Conservation (phyloP, 2,113 vertebrate species). For the Hyla sarda region DNA sequence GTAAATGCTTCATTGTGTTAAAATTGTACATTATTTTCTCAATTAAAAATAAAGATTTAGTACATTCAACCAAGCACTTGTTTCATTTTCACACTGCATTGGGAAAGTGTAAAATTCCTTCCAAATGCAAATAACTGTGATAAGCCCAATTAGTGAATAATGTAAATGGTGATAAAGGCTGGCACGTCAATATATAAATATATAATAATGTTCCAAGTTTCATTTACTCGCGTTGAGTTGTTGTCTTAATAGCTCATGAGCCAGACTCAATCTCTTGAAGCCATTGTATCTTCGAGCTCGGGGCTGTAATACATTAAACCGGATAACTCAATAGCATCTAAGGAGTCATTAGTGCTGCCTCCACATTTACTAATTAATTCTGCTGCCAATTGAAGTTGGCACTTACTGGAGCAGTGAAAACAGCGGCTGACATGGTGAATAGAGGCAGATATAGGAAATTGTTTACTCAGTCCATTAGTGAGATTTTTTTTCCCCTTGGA, state of each 20-base stretch:
- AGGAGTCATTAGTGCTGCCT: slow-evolving; percentile 36
- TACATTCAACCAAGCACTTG: slow-evolving; percentile 10
- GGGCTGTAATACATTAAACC: slow-evolving; percentile 38
- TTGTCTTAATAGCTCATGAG: slow-evolving; percentile 27
- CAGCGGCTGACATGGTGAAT: not conserved
- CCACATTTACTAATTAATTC: slow-evolving; percentile 34
- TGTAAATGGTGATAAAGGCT: slow-evolving; percentile 34
- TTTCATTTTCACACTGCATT: slow-evolving; percentile 5
- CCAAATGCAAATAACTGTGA: slow-evolving; percentile 36
- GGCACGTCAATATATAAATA: slow-evolving; percentile 25
- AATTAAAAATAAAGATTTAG: slow-evolving; percentile 24
- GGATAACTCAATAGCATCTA: slow-evolving; percentile 35
- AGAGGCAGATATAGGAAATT: slow-evolving; percentile 11
- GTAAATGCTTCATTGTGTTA: slow-evolving; percentile 19
- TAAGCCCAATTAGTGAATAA: slow-evolving; percentile 38
- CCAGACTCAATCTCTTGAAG: slow-evolving; percentile 14
- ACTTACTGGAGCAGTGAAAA: slow-evolving; percentile 4
- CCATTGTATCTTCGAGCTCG: slow-evolving; percentile 21
- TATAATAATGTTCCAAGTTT: slow-evolving; percentile 37
- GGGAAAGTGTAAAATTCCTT: slow-evolving; percentile 23
- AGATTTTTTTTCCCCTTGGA: not conserved
- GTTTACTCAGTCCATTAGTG: slow-evolving; percentile 32
- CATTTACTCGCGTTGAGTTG: not conserved
- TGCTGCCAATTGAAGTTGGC: slow-evolving; percentile 39
- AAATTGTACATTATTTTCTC: slow-evolving; percentile 24